Evolutionary conservation across 2,797 vertebrate genomes (phyloP).

Genomic region (Arctocebus calabarensis): DNA sequence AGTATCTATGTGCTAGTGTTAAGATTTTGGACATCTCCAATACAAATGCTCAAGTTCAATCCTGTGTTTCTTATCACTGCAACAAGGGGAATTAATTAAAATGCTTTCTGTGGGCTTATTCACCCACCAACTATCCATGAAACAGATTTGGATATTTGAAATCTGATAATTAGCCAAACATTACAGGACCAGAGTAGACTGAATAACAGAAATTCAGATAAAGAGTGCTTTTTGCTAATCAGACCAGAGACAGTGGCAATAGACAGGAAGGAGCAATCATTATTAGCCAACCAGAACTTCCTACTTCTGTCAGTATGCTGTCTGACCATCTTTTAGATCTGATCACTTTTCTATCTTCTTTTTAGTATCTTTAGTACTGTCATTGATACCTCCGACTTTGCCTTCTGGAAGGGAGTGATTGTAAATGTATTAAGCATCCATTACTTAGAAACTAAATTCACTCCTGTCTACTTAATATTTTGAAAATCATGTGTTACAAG

Average conservation of each 20-base stretch:
- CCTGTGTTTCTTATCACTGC: slow-evolving; percentile 37
- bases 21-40: not conserved
- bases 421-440: not conserved
- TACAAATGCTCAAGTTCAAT: not conserved
- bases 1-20: not conserved
- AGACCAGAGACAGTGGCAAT: not conserved
- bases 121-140: slow-evolving; percentile 77
- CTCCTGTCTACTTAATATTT: not conserved
- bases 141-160: slow-evolving; percentile 61
- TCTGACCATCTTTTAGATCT: not conserved
- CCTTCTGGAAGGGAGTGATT: not conserved
- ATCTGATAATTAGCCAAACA: slow-evolving; percentile 66
- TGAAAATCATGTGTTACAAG: not conserved
- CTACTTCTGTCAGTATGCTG: not conserved
- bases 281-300: not conserved
- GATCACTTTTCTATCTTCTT: not conserved
- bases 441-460: not conserved
- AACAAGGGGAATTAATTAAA: slow-evolving; percentile 70
- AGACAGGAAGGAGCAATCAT: not conserved
- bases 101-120: slow-evolving; percentile 51
- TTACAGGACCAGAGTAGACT: not conserved
- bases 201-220: slow-evolving; percentile 14
- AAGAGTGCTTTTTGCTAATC: not conserved
- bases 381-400: not conserved
- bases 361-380: too few relatives aligned